Base-by-base conservation (phyloP, 2,888 invertebrate genomes). In the Graphium colonna region DNA sequence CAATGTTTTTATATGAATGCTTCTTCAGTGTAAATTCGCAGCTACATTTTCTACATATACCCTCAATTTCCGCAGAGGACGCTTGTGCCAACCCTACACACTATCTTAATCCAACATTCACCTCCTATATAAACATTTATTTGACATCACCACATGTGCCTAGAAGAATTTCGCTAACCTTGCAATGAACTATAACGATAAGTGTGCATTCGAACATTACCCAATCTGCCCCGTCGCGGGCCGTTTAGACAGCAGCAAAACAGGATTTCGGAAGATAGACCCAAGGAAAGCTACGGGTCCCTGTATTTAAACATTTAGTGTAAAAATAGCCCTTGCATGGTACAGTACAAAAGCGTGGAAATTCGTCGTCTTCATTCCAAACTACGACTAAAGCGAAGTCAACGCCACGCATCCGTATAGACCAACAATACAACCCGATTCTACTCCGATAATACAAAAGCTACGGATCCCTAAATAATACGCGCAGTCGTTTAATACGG, bases 41-140 rank as follows among this genome's bases (percentile, higher is more conserved):
- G n/a, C n/a, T n/a, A n/a, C n/a, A n/a, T n/a, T n/a, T n/a, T n/a
- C n/a, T n/a, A n/a, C n/a, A n/a, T n/a, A n/a, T n/a, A n/a, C n/a
- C n/a, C n/a, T n/a, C n/a, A n/a, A n/a, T 26, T 5, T 26, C 26
- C 26, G 7, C 26, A 26, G n/a, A n/a, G 26, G 26, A 26, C n/a
- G 12, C 36, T 2, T 3, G 44, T 44, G 28, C n/a, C 31, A 21
- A 26, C 51, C 52, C 58, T 79, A 79, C 75, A 77, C 68, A 72
- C 77, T 77, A 77, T 63, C 68, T 57, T 60, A 71, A 66, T 73
- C 77, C 68, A 77, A 79, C 77, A 71, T 81, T 79, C 77, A 77
- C 76, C 56, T 58, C 56, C 57, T 64, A 73, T 74, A 75, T 77
- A 78, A 79, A 82, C 75, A 77, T 79, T 79, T 71, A 75, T 66